Conservation (phyloP, 2,797 vertebrate species). For the Cossypha caffra region DNA sequence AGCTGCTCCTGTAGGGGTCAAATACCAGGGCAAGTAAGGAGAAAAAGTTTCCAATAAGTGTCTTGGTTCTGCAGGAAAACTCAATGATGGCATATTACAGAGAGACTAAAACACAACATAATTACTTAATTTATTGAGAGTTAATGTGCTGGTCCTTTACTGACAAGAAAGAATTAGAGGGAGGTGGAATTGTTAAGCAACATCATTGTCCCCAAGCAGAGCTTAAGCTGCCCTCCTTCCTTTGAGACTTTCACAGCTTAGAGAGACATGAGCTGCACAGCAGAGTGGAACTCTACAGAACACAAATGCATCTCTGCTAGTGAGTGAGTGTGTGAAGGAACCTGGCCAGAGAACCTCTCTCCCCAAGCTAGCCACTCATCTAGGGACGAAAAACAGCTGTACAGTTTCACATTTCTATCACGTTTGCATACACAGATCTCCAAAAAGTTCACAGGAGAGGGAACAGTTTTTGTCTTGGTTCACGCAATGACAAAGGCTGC, state of each 20-base stretch:
- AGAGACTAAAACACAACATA: neutral
- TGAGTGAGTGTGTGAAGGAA: neutral
- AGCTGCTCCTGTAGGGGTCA: neutral
- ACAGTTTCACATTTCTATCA: neutral
- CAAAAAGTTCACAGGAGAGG: neutral
- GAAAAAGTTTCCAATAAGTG: neutral
- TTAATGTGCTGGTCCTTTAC: neutral
- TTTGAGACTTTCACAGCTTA: neutral
- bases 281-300: neutral
- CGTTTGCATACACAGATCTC: neutral
- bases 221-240: neutral
- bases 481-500: neutral
- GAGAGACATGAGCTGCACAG: neutral
- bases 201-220: neutral
- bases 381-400: neutral
- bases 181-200: conserved; percentile 12
- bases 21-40: neutral
- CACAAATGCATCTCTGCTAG: neutral
- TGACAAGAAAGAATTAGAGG: neutral
- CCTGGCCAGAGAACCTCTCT: neutral
- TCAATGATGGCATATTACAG: neutral
- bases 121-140: conserved; percentile 6
- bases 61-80: neutral
- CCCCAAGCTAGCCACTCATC: neutral
- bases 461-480: neutral